Evolutionary conservation across 2,797 vertebrate species (phyloP), one percentile per base, ranked within the genome.

Genomic region (Miichthys miiuy): DNA sequence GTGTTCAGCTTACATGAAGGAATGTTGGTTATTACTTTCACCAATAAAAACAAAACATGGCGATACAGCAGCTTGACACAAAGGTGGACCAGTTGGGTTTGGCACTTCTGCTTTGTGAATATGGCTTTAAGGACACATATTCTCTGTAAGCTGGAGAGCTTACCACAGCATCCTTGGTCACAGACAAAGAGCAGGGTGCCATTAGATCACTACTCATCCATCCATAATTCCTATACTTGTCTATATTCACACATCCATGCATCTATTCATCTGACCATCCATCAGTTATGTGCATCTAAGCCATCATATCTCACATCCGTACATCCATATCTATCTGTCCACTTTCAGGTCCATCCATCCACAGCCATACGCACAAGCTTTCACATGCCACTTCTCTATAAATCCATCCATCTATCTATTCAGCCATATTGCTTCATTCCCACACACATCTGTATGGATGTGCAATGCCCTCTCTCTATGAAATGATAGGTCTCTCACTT

Each of bases 401-500:
- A 63, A 83, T 79, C 51, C 72, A 86, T 79, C 77, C 69, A 77
- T 82, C 68, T 51, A 48, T 80, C 66, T 23, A 76, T 86, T 52
- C 47, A 4, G 54, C 60, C 60, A 82, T 54, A 68, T 8, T 65
- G 67, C 72, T 79, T 80, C 65, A 74, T 62, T 77, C 64, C 64
- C 44, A 55, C 72, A 68, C 72, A 75, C 74, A 77, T 85, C 73
- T 67, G 79, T 64, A 75, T 79, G 77, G 79, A 83, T 55, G 73
- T 68, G 77, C 80, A 90, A 89, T 87, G 84, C 87, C 84, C 62
- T 56, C 71, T 77, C 67, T 64, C 65, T 70, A 55, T 68, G 70
- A 83, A 81, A 88, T 85, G 71, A 88, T 25, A 88, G 66, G 83
- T 80, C 54, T 88, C 74, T 83, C 64, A 72, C 68, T 87, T 81